phyloP scores from a whole-genome alignment of 2,113 vertebrate genomes.

The Athene cunicularia region DNA sequence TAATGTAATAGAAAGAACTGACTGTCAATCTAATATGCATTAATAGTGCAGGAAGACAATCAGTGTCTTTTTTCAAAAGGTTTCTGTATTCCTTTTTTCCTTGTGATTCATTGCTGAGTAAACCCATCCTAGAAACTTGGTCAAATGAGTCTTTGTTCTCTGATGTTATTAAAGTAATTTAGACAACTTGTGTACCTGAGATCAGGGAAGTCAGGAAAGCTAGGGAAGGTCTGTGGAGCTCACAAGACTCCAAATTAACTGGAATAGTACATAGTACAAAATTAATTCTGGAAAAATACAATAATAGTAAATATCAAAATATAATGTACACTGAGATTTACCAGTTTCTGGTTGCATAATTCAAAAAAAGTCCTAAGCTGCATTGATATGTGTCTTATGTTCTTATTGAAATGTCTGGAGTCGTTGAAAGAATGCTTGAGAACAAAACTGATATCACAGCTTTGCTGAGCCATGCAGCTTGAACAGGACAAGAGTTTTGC shows the following conservation, averaged over 20 bases:
- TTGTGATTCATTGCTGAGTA: not conserved
- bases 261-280: not conserved
- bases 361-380: not conserved
- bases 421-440: not conserved
- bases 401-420: not conserved
- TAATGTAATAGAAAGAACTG: not conserved
- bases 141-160: not conserved
- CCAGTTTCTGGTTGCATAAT: not conserved
- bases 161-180: not conserved
- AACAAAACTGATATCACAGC: not conserved
- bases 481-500: not conserved
- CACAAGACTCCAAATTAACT: not conserved
- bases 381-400: not conserved
- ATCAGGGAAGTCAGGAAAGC: not conserved
- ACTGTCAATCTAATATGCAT: not conserved
- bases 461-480: not conserved
- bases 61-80: not conserved
- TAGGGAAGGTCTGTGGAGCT: not conserved
- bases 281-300: not conserved
- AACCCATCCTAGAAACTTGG: not conserved
- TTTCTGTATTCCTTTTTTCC: not conserved
- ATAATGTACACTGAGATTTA: not conserved
- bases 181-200: not conserved
- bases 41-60: not conserved
- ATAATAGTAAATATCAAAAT: not conserved